Conservation (phyloP, 2,797 vertebrate species). For the Sarcoramphus papa region DNA sequence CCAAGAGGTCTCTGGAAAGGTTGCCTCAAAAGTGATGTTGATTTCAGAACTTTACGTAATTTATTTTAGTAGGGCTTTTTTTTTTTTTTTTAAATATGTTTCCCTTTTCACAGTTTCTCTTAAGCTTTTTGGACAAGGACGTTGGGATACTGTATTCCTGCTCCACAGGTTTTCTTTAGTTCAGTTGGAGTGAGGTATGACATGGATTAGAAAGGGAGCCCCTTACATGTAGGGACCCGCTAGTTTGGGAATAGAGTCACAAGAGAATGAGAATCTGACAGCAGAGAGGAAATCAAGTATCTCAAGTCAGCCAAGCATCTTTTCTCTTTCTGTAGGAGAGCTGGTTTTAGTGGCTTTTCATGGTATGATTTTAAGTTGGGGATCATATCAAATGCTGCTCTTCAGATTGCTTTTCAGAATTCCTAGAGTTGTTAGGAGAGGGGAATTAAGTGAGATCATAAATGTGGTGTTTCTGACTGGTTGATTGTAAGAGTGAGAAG, state of each 20-base stretch:
- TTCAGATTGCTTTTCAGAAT: not conserved
- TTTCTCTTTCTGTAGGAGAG: not conserved
- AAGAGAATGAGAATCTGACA: not conserved
- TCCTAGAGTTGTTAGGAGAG: conserved; percentile 11
- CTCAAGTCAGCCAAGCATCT: not conserved
- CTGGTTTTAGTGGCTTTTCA: not conserved
- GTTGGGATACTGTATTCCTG: not conserved
- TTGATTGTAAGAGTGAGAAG: not conserved
- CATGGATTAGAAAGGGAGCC: not conserved
- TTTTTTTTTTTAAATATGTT: not conserved
- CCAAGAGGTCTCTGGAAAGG: conserved; percentile 48
- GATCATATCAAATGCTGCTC: conserved; percentile 16
- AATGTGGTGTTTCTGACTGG: not conserved
- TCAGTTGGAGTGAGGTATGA: not conserved
- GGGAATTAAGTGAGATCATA: not conserved
- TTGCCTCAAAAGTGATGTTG: conserved; percentile 18
- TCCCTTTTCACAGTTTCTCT: not conserved
- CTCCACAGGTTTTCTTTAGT: not conserved
- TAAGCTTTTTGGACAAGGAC: not conserved
- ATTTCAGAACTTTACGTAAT: conserved; percentile 46
- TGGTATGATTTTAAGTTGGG: not conserved
- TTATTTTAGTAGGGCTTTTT: conserved; percentile 25
- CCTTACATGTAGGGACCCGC: not conserved
- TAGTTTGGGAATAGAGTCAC: not conserved
- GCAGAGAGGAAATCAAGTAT: not conserved